Percentiles rank a stretch among this genome's conserved stretches.
Evolutionary conservation across 2,113 vertebrate species (phyloP).

Genomic region (Psittacus erithacus): DNA sequence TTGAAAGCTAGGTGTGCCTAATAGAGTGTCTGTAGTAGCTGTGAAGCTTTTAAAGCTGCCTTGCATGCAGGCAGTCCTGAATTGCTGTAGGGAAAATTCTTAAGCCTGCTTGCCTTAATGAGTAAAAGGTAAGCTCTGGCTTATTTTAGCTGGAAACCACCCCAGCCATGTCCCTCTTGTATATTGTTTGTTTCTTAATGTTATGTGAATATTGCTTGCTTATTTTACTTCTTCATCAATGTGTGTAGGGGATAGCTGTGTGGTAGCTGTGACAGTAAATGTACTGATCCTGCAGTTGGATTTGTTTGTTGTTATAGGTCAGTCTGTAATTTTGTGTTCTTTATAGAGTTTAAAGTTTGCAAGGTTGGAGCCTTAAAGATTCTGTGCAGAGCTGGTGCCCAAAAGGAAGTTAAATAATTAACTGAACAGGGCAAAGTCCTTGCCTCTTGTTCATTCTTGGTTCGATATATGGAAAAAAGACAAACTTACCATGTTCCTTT

Average conservation of each 20-base stretch:
- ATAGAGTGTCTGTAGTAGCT: accelerated
- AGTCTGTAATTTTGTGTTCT: background rate
- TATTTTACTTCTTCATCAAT: background rate
- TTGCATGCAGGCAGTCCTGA: background rate
- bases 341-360: background rate
- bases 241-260: accelerated
- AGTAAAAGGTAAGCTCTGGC: background rate
- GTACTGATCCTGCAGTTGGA: background rate
- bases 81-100: background rate
- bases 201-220: background rate
- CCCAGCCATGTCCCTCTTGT: accelerated
- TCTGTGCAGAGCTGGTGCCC: background rate
- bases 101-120: background rate
- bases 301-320: accelerated
- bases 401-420: background rate
- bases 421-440: background rate
- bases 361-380: background rate
- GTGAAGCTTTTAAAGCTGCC: background rate
- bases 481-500: accelerated
- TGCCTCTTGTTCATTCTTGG: background rate
- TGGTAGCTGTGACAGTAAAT: background rate
- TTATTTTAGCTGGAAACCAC: background rate
- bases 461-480: background rate
- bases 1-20: accelerated
- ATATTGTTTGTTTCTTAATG: background rate